Evolutionary conservation across 2,888 invertebrate species (phyloP).

Genomic region (Pyrochroa serraticornis): DNA sequence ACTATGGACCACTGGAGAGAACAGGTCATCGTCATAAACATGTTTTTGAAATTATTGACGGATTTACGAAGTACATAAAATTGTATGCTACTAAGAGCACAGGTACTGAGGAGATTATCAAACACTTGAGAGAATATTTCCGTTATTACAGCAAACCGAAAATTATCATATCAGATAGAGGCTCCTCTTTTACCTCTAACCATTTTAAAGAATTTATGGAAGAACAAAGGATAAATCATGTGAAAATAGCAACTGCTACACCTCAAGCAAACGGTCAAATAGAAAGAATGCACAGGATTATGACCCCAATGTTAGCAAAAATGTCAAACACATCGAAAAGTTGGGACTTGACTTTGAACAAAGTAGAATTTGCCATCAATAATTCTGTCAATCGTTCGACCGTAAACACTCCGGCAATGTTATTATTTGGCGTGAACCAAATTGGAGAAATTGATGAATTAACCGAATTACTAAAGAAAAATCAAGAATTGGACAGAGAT

Average conservation of each 20-base stretch:
- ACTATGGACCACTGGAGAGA: too few species aligned
- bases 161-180: slow-evolving; percentile 35
- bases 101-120: slow-evolving; percentile 28
- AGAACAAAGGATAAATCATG: neutral
- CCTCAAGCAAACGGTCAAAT: slow-evolving; percentile 46
- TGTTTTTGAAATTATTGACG: slow-evolving; percentile 40
- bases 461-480: too few species aligned
- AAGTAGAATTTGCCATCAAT: slow-evolving; percentile 33
- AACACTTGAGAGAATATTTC: slow-evolving; percentile 33
- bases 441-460: slow-evolving; percentile 32
- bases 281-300: slow-evolving; percentile 34
- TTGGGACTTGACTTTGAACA: slow-evolving; percentile 33
- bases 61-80: slow-evolving; percentile 38
- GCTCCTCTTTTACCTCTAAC: slow-evolving; percentile 32
- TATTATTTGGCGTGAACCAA: slow-evolving; percentile 39
- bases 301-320: slow-evolving; percentile 41
- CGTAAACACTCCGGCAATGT: slow-evolving; percentile 16
- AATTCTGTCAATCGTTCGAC: slow-evolving; percentile 21
- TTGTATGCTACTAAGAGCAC: slow-evolving; percentile 34
- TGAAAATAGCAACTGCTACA: slow-evolving; percentile 38
- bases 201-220: slow-evolving; percentile 30
- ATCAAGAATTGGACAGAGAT: too few species aligned
- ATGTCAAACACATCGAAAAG: slow-evolving; percentile 24
- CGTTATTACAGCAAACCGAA: slow-evolving; percentile 30
- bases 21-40: slow-evolving; percentile 24